These are phyloP conservation scores for Orthonevra nobilis DNA, from an alignment of 2,888 invertebrate species.

Conservation along the genomic window DNA sequence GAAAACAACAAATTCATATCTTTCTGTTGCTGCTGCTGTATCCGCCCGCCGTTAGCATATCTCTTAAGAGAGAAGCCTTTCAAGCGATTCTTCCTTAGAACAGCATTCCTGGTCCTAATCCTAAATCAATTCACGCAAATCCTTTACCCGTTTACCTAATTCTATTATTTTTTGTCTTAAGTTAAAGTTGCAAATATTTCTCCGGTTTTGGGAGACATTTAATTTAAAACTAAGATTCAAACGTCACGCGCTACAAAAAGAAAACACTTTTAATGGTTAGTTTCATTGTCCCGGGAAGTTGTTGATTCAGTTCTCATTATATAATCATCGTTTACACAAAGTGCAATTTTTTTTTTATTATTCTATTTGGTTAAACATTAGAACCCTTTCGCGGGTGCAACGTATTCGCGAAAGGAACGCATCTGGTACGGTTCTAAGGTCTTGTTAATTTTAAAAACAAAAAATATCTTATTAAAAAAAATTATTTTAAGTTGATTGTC, in stretches of 20 bases:
- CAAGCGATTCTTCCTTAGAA: slow-evolving; percentile 21
- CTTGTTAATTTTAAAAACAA: slow-evolving; percentile 46
- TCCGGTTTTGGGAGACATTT: slow-evolving; percentile 34
- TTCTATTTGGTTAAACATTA: slow-evolving; percentile 35
- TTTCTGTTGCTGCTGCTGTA: slow-evolving; percentile 16
- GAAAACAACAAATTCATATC: slow-evolving; percentile 12
- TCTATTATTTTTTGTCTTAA: background rate
- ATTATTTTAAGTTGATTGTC: slow-evolving; percentile 47
- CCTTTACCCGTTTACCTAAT: background rate
- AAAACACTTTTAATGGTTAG: slow-evolving; percentile 7
- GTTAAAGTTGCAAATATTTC: slow-evolving; percentile 17
- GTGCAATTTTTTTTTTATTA: slow-evolving; percentile 54
- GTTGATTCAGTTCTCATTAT: slow-evolving; percentile 15
- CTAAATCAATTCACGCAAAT: background rate
- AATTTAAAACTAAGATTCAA: slow-evolving; percentile 20
- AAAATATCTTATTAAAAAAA: slow-evolving; percentile 44
- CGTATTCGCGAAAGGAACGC: slow-evolving; percentile 21
- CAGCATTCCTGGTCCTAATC: slow-evolving; percentile 9
- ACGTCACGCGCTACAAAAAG: slow-evolving; percentile 4
- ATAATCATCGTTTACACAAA: slow-evolving; percentile 47
- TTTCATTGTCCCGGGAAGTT: slow-evolving; percentile 39
- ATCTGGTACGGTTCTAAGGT: slow-evolving; percentile 62
- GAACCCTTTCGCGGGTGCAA: slow-evolving; percentile 1
- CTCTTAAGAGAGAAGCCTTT: background rate
- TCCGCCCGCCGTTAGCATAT: slow-evolving; percentile 31